phyloP scores from a whole-genome alignment of 1,140 invertebrate genomes.

The Saxidomus purpurata region DNA sequence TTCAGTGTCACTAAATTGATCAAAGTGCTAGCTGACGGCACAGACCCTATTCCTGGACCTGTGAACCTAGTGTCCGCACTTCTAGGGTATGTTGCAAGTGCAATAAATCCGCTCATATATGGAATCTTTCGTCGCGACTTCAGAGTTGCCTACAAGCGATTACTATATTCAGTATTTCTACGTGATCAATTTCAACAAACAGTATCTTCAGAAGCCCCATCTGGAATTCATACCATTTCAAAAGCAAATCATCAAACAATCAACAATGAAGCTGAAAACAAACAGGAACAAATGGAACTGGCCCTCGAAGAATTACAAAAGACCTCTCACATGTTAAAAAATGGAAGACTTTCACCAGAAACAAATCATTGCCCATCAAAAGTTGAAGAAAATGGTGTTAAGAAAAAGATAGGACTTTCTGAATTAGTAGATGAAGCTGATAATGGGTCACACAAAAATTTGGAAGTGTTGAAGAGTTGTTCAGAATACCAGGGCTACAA shows the following conservation, averaged over 20 bases:
- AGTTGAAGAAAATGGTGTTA: not conserved
- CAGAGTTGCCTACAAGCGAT: slow-evolving; percentile 76
- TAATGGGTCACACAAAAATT: not conserved
- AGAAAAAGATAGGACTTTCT: not conserved
- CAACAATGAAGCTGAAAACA: not conserved
- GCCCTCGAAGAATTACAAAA: not conserved
- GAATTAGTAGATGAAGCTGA: not conserved
- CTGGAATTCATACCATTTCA: not conserved
- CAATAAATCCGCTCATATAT: slow-evolving; percentile 86
- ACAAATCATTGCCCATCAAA: not conserved
- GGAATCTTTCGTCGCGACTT: slow-evolving; percentile 85
- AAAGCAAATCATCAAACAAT: not conserved
- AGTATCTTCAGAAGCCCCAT: not conserved
- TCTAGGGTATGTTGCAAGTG: slow-evolving; percentile 82
- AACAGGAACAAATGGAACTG: not conserved
- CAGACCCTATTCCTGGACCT: slow-evolving; percentile 77
- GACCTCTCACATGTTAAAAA: not conserved
- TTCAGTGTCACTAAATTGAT: slow-evolving; percentile 86
- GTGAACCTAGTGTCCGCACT: slow-evolving; percentile 81
- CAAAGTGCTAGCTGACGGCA: slow-evolving; percentile 76
- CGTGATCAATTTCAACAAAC: not conserved
- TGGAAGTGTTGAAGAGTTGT: not conserved
- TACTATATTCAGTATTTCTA: slow-evolving; percentile 30
- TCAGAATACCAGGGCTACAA: not conserved
- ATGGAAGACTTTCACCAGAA: not conserved